Conservation (phyloP, 1,140 invertebrate genomes). For the Drosophila suzukii region DNA sequence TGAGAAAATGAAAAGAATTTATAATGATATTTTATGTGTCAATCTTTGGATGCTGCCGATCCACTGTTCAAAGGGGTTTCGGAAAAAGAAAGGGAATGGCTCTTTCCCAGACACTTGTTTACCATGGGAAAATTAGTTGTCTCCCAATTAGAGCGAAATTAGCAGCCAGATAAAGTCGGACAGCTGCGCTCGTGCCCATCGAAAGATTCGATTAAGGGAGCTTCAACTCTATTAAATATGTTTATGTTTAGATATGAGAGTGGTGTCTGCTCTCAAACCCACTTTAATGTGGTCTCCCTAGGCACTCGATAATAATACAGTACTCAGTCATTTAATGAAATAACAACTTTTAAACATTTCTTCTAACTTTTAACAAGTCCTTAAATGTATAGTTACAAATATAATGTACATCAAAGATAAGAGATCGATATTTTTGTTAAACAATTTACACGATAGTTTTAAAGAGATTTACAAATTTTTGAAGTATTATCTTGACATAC, state of each 20-base stretch:
- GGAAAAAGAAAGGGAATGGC: neutral
- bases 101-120: conserved; percentile 48
- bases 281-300: neutral
- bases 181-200: conserved; percentile 24
- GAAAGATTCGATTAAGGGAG: conserved; percentile 22
- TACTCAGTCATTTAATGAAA: neutral
- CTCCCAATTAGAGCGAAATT: conserved; percentile 35
- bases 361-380: too few species aligned
- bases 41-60: neutral
- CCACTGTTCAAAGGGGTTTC: neutral
- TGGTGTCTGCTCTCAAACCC: conserved; percentile 12
- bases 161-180: conserved; percentile 7
- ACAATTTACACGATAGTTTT: too few species aligned
- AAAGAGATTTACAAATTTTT: too few species aligned
- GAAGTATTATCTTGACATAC: too few species aligned
- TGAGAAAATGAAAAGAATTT: conserved; percentile 10
- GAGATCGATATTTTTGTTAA: too few species aligned
- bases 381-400: too few species aligned
- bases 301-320: conserved; percentile 13
- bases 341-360: neutral
- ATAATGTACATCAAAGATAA: too few species aligned
- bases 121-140: conserved; percentile 36
- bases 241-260: conserved; percentile 24
- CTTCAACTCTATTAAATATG: conserved; percentile 10
- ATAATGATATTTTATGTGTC: neutral